Evolutionary conservation across 1,140 invertebrate species (phyloP).

Genomic region (Drosophila sechellia): DNA sequence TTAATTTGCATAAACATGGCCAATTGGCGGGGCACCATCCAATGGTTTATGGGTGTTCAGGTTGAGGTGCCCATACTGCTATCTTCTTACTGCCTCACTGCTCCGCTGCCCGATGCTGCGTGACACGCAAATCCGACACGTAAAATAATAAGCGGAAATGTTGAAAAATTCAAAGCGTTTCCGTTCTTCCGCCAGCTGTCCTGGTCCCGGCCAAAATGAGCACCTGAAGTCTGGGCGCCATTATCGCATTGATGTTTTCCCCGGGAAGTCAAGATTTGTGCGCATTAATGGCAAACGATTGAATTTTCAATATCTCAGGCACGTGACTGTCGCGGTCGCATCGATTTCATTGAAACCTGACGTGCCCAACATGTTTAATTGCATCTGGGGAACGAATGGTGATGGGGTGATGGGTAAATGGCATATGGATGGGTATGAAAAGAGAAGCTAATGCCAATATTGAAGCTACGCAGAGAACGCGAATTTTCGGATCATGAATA

Average conservation of each 20-base stretch:
- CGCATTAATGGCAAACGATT: slow-evolving; percentile 75
- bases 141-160: slow-evolving; percentile 83
- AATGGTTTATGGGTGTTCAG: neutral
- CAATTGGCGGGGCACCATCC: slow-evolving; percentile 5
- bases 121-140: slow-evolving; percentile 76
- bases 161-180: slow-evolving; percentile 82
- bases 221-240: slow-evolving; percentile 50
- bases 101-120: slow-evolving; percentile 48
- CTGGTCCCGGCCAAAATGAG: slow-evolving; percentile 16
- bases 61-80: neutral
- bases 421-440: slow-evolving; percentile 2
- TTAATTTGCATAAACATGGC: slow-evolving; percentile 69
- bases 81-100: slow-evolving; percentile 17
- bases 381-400: slow-evolving; percentile 9
- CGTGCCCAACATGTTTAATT: slow-evolving; percentile 80
- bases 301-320: slow-evolving; percentile 80
- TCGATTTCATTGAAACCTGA: slow-evolving; percentile 77
- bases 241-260: slow-evolving; percentile 75
- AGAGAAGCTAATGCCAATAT: slow-evolving; percentile 3
- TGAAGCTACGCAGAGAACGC: slow-evolving; percentile 27
- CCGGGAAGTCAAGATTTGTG: slow-evolving; percentile 75
- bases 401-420: neutral
- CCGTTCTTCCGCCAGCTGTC: slow-evolving; percentile 13
- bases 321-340: slow-evolving; percentile 66
- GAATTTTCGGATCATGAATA: slow-evolving; percentile 7